phyloP scores from a whole-genome alignment of 1,140 invertebrate species.

The Drosophila bocqueti region DNA sequence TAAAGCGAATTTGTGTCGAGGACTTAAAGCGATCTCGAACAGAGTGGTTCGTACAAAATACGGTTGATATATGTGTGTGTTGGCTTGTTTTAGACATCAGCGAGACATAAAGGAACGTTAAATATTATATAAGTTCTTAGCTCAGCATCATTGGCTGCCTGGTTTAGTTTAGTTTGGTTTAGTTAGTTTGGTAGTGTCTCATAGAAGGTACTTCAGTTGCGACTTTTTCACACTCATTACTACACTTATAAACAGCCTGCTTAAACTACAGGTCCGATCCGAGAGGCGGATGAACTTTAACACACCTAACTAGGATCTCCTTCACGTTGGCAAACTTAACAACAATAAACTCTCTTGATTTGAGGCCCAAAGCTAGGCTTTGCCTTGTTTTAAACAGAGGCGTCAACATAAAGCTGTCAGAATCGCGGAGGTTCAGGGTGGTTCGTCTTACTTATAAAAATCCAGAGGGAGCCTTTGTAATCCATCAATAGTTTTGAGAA shows the following conservation, averaged over 20 bases:
- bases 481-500: neutral
- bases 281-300: constrained; percentile 55
- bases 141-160: constrained; percentile 36
- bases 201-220: constrained; percentile 78
- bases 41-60: constrained; percentile 39
- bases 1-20: constrained; percentile 14
- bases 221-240: constrained; percentile 61
- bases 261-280: constrained; percentile 27
- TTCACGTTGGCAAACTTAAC: constrained; percentile 65
- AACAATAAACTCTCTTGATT: constrained; percentile 41
- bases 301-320: constrained; percentile 53
- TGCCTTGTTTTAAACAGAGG: constrained; percentile 51
- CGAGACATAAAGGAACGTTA: constrained; percentile 59
- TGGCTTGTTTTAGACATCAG: constrained; percentile 20
- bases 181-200: constrained; percentile 41
- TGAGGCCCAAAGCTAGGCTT: constrained; percentile 67
- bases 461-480: neutral
- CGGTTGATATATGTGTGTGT: constrained; percentile 37
- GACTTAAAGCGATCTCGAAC: constrained; percentile 30
- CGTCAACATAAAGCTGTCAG: constrained; percentile 68
- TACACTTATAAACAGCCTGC: constrained; percentile 25
- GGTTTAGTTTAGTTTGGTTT: constrained; percentile 26
- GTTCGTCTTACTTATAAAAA: neutral
- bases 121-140: constrained; percentile 25
- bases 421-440: constrained; percentile 14